Conservation (phyloP, 1,140 invertebrate species). For the Pantala flavescens region DNA sequence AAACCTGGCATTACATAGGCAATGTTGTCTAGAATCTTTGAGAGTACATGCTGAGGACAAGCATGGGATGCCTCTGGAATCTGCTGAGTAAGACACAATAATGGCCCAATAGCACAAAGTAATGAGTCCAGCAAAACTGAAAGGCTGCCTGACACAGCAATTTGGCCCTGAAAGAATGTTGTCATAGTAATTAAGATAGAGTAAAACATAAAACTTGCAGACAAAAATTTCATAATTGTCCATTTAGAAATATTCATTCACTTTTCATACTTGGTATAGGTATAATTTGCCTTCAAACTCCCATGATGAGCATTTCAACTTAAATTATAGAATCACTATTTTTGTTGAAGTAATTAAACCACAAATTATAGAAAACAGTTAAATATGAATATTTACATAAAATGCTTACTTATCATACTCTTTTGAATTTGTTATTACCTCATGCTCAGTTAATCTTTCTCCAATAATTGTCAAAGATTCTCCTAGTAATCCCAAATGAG, state of each 20-base stretch:
- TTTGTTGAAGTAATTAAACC: too few species aligned
- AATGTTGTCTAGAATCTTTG: slow-evolving; percentile 81
- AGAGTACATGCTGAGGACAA: slow-evolving; percentile 55
- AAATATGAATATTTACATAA: too few species aligned
- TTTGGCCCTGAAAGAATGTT: slow-evolving; percentile 61
- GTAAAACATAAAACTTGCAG: not conserved
- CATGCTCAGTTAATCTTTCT: slow-evolving; percentile 81
- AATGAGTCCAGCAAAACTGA: slow-evolving; percentile 90
- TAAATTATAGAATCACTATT: too few species aligned
- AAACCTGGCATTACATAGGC: slow-evolving; percentile 95
- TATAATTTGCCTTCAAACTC: too few species aligned
- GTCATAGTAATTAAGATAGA: not conserved
- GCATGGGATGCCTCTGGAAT: slow-evolving; percentile 60
- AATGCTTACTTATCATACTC: too few species aligned
- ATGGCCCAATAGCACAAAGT: slow-evolving; percentile 81
- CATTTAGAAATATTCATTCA: too few species aligned
- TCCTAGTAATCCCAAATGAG: slow-evolving; percentile 83
- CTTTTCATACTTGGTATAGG: too few species aligned
- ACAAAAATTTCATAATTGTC: not conserved
- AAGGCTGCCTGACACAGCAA: slow-evolving; percentile 85
- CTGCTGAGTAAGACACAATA: slow-evolving; percentile 78
- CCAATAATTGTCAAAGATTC: slow-evolving; percentile 90
- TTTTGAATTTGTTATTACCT: slow-evolving; percentile 40
- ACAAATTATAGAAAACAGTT: too few species aligned
- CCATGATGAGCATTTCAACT: too few species aligned